Percentiles rank a stretch among this genome's conserved stretches.
phyloP scores from a whole-genome alignment of 2,113 vertebrate genomes.

The Orientallactaga bullata region DNA sequence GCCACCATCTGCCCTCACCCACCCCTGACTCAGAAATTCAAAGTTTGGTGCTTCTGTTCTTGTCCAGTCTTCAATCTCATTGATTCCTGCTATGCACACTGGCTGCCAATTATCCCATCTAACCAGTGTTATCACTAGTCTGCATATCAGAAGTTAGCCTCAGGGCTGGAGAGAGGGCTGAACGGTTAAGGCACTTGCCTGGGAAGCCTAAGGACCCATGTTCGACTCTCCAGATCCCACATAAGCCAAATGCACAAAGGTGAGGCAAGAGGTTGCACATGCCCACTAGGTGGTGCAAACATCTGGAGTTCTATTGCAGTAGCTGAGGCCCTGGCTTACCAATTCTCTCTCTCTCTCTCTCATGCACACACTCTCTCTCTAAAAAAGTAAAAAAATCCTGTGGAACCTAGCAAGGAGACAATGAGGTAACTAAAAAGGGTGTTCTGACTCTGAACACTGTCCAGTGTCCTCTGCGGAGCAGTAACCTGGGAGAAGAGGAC shows the following conservation, averaged over 20 bases:
- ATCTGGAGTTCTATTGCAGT: too few species aligned
- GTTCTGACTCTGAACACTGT: not conserved
- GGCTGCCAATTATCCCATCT: not conserved
- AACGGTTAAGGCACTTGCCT: too few species aligned
- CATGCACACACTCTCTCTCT: too few species aligned
- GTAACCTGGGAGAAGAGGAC: not conserved
- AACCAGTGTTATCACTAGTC: not conserved
- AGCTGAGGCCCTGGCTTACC: too few species aligned
- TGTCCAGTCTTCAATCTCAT: not conserved
- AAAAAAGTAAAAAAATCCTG: too few species aligned
- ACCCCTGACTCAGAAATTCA: not conserved
- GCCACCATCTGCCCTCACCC: not conserved
- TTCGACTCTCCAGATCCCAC: too few species aligned
- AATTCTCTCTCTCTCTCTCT: too few species aligned
- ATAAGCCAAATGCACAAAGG: too few species aligned
- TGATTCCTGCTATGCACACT: not conserved
- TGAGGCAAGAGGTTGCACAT: too few species aligned
- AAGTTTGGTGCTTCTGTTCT: not conserved
- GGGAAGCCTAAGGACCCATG: too few species aligned
- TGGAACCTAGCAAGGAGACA: not conserved
- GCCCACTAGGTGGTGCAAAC: too few species aligned
- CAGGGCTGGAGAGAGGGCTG: too few species aligned
- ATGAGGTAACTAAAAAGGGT: not conserved
- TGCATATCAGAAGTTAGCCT: not conserved
- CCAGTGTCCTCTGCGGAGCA: not conserved